Conservation (phyloP, 2,888 invertebrate species). For the Synanthedon andrenaeformis region DNA sequence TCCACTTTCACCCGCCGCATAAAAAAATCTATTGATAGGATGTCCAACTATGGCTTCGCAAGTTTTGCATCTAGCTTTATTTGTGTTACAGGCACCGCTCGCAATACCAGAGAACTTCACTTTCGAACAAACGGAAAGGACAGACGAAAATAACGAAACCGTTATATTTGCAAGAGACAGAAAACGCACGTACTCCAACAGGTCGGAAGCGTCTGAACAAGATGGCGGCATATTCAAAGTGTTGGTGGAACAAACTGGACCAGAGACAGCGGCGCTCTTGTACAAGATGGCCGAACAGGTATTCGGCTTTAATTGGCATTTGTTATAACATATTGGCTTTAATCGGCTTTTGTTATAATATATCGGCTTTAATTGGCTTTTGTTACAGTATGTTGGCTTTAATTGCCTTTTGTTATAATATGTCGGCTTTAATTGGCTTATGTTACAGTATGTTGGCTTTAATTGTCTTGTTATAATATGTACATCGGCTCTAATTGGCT, state of each 20-base stretch:
- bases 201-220: conserved; percentile 33
- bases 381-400: too few species aligned
- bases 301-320: neutral
- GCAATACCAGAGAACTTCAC: conserved; percentile 53
- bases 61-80: too few species aligned
- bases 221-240: conserved; percentile 70
- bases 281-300: conserved; percentile 71
- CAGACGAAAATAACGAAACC: conserved; percentile 24
- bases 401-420: too few species aligned
- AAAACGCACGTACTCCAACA: conserved; percentile 40
- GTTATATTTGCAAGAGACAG: conserved; percentile 25
- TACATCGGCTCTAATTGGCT: too few species aligned
- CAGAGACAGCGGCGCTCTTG: conserved; percentile 66
- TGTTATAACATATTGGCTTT: neutral
- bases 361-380: too few species aligned
- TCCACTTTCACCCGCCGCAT: too few species aligned
- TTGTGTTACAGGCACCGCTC: conserved; percentile 36
- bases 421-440: too few species aligned
- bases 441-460: too few species aligned
- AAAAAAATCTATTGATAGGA: too few species aligned
- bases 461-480: too few species aligned
- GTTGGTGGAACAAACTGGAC: conserved; percentile 78
- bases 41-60: too few species aligned
- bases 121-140: conserved; percentile 18
- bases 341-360: neutral